Percentiles rank a stretch among this genome's conserved stretches.
These are phyloP conservation scores for Lycia hirtaria DNA, from an alignment of 2,888 invertebrate genomes.

Conservation along the genomic window DNA sequence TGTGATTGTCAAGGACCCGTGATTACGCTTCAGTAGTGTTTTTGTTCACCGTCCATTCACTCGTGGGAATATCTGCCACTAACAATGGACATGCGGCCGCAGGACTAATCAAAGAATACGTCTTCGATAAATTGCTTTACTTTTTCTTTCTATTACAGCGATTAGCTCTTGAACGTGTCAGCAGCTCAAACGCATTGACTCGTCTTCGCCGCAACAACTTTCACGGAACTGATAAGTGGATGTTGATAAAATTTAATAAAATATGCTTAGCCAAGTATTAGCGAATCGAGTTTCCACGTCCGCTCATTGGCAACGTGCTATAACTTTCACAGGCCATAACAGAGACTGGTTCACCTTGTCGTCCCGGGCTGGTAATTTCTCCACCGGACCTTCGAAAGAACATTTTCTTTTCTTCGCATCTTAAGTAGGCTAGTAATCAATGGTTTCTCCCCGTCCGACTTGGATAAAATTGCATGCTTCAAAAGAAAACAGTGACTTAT, in stretches of 20 bases:
- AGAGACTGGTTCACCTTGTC: constrained; percentile 72
- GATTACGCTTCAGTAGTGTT: constrained; percentile 49
- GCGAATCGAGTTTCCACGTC: constrained; percentile 40
- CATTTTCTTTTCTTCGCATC: constrained; percentile 79
- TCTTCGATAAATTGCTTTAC: constrained; percentile 41
- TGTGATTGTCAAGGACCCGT: constrained; percentile 57
- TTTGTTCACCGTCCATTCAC: constrained; percentile 45
- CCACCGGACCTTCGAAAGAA: constrained; percentile 62
- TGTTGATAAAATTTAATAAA: constrained; percentile 37
- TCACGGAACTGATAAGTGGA: constrained; percentile 27
- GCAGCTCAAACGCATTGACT: constrained; percentile 25
- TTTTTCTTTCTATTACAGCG: constrained; percentile 36
- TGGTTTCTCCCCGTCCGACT: constrained; percentile 71
- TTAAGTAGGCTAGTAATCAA: constrained; percentile 74
- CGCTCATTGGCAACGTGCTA: constrained; percentile 45
- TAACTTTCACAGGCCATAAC: constrained; percentile 77
- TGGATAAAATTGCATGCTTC: constrained; percentile 65
- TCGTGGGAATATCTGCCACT: constrained; percentile 49
- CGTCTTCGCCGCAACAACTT: constrained; percentile 27
- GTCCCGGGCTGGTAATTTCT: constrained; percentile 70
- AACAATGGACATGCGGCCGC: constrained; percentile 47
- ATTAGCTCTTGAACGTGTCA: constrained; percentile 25
- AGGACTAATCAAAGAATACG: constrained; percentile 35
- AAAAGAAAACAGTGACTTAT: constrained; percentile 61
- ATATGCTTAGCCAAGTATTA: constrained; percentile 43